Percentiles rank a stretch among this genome's conserved stretches.
Conservation (phyloP, 2,113 vertebrate species). For the Lonchura striata region DNA sequence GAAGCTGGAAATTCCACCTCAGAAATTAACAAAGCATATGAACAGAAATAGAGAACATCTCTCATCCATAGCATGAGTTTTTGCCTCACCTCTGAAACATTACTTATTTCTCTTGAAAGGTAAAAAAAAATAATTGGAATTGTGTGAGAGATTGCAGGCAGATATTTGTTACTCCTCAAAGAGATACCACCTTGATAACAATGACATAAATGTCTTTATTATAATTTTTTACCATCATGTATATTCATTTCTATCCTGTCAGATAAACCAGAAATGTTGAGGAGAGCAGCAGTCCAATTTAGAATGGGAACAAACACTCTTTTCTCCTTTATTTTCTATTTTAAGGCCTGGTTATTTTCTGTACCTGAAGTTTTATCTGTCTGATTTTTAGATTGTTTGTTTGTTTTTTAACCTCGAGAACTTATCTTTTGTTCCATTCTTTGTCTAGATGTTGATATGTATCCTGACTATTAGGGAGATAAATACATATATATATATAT, state of each 20-base stretch:
- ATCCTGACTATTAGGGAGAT: neutral
- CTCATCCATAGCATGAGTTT: neutral
- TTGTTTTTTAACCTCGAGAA: neutral
- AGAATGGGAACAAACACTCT: neutral
- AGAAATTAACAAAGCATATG: neutral
- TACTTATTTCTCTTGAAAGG: neutral
- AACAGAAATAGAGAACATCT: neutral
- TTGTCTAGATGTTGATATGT: neutral
- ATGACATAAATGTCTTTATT: neutral
- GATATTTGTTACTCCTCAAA: neutral
- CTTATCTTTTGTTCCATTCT: neutral
- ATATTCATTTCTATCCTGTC: conserved; percentile 4
- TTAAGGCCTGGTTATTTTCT: neutral
- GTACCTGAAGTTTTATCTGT: neutral
- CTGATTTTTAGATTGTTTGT: neutral
- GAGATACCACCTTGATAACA: neutral
- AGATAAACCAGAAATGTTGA: neutral
- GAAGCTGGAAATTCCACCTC: neutral
- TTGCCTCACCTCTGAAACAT: neutral
- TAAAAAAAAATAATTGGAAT: neutral
- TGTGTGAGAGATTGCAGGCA: neutral
- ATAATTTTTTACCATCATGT: neutral
- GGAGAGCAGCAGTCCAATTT: neutral
- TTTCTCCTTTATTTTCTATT: neutral
- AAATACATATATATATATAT: neutral